These are phyloP conservation scores for Meandrina meandrites DNA, from an alignment of 92 coral and sea anemone genomes.

Conservation along the genomic window DNA sequence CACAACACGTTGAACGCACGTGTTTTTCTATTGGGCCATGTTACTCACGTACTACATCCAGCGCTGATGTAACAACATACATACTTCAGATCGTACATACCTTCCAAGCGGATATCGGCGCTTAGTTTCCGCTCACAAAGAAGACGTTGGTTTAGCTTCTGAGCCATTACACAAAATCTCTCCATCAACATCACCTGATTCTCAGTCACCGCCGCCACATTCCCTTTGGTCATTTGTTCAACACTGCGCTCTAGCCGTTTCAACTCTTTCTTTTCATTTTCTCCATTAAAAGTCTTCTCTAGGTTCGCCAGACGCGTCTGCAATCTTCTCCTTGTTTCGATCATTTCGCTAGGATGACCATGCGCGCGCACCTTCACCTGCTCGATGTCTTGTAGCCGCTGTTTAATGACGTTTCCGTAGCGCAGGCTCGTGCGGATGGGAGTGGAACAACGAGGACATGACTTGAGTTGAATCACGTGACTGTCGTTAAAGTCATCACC, in stretches of 20 bases:
- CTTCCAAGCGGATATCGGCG: not conserved
- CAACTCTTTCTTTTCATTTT: not conserved
- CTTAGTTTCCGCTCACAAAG: not conserved
- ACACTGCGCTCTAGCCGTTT: not conserved
- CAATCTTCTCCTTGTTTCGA: not conserved
- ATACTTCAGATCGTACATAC: not conserved
- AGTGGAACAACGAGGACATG: constrained; percentile 80
- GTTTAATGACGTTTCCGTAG: constrained; percentile 75
- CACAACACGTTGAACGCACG: too few species aligned
- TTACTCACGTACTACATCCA: too few species aligned
- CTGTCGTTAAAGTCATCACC: not conserved
- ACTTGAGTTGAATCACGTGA: constrained; percentile 60
- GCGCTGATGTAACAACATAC: too few species aligned
- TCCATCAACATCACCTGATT: constrained; percentile 28
- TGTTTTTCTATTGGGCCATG: not conserved
- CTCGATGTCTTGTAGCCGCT: constrained; percentile 65
- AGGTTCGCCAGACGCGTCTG: not conserved
- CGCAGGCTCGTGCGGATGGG: constrained; percentile 74
- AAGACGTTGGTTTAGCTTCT: not conserved
- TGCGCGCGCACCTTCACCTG: constrained; percentile 34
- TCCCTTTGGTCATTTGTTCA: not conserved
- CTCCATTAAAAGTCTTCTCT: not conserved
- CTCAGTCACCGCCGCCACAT: constrained; percentile 1
- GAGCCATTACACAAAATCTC: constrained; percentile 13
- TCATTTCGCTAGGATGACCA: constrained; percentile 31